Evolutionary conservation across 2,888 invertebrate genomes (phyloP).

Genomic region (Tuta absoluta): DNA sequence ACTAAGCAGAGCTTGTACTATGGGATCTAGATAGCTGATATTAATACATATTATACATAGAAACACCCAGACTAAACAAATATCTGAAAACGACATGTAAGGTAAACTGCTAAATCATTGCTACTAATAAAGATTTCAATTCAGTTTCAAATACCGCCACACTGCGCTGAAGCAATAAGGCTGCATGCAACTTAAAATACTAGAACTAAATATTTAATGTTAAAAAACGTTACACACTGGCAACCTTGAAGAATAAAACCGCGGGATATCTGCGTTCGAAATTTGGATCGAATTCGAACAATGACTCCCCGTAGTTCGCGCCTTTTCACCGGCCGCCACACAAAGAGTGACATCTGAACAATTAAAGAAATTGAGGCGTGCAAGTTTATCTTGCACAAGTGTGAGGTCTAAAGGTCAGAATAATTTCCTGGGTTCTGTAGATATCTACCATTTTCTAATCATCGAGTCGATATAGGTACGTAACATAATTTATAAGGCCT

Average conservation of each 20-base stretch:
- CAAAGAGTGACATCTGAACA: constrained; percentile 66
- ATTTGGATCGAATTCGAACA: constrained; percentile 72
- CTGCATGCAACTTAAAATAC: constrained; percentile 33
- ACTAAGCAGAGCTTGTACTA: too few relatives aligned
- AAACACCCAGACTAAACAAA: too few relatives aligned
- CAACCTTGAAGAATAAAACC: constrained; percentile 74
- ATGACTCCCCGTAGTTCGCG: constrained; percentile 70
- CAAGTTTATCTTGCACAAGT: neutral
- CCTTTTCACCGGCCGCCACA: constrained; percentile 54
- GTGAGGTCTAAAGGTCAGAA: neutral
- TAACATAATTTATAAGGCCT: too few relatives aligned
- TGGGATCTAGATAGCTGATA: too few relatives aligned
- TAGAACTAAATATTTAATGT: constrained; percentile 52
- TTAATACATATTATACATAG: too few relatives aligned
- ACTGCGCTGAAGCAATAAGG: too few relatives aligned
- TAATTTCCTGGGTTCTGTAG: neutral
- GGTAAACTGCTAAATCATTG: too few relatives aligned
- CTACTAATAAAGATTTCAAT: neutral
- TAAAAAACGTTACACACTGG: constrained; percentile 65
- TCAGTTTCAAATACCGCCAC: neutral
- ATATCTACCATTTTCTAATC: too few relatives aligned
- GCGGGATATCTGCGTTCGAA: constrained; percentile 69
- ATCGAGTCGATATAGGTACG: too few relatives aligned
- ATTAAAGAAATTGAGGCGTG: constrained; percentile 46
- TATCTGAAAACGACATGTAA: too few relatives aligned